Evolutionary conservation across 2,113 vertebrate genomes (phyloP), one percentile per base, ranked within the genome.

Genomic region (Erpornis zantholeuca): DNA sequence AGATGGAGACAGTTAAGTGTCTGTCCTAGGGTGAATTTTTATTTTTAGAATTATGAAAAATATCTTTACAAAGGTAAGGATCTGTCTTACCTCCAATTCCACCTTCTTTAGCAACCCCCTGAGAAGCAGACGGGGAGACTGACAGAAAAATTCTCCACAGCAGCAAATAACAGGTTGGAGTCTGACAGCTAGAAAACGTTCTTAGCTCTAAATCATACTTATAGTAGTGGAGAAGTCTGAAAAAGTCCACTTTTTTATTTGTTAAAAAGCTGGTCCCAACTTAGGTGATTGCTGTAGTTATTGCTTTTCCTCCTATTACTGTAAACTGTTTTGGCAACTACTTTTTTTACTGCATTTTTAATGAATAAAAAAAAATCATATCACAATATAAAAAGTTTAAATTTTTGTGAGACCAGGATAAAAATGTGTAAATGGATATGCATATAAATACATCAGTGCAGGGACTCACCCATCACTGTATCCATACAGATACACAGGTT

Each of bases 61-160:
- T 29, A 68, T 33, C 33, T 86, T 92, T 75, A 22, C 16, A 44
- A 88, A 81, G 23, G 7, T 52, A 61, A 61, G 27, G 35, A 28
- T 73, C 57, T 69, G 15, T 63, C 22, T 80, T 59, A 19, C n/a
- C 24, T 85, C 29, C 35, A n/a, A 25, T 87, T 72, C 33, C 6
- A 52, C 54, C 8, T 87, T 33, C 57, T 82, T 49, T 50, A 72
- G 53, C 65, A 76, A n/a, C 5, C 16, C 20, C 24, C 25, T 85
- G 81, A 85, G 89, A 95, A 89, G 9, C 83, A 66, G 38, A 31
- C 54, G 81, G 57, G 44, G 65, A 78, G 22, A 11, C 65, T 96
- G 94, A 72, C 86, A 95, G 73, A 87, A 91, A 82, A 91, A 96
- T 95, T 92, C 40, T 82, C 23, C 66, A 52, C 57, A 69, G 91